Conservation (phyloP, 1,140 invertebrate species). For the Hirudo medicinalis region DNA sequence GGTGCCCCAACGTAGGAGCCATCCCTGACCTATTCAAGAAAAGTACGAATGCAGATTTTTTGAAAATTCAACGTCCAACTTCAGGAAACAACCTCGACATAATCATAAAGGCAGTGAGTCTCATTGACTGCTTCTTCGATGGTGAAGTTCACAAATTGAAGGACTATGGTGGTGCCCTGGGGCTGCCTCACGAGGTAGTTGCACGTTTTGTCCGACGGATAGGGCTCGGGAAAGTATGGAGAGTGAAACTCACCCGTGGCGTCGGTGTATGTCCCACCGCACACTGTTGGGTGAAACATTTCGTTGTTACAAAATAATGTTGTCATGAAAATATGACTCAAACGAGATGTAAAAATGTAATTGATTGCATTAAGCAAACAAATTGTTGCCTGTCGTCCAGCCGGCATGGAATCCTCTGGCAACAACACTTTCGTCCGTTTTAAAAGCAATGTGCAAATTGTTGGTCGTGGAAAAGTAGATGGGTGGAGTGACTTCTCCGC, state of each 20-base stretch:
- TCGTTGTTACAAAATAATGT: not conserved
- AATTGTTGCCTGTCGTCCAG: conserved; percentile 34
- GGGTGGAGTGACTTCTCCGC: conserved; percentile 62
- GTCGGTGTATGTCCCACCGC: conserved; percentile 36
- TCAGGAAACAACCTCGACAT: conserved; percentile 49
- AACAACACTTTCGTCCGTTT: conserved; percentile 29
- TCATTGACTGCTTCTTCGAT: conserved; percentile 51
- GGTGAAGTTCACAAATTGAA: conserved; percentile 52
- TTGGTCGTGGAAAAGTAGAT: conserved; percentile 72
- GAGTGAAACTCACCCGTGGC: conserved; percentile 30
- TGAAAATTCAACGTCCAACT: not conserved
- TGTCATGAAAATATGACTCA: too few species aligned
- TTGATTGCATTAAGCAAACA: too few species aligned
- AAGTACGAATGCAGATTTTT: not conserved
- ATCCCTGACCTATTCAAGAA: conserved; percentile 34
- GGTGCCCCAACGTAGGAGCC: conserved; percentile 69
- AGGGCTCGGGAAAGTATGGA: conserved; percentile 87
- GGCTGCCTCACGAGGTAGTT: conserved; percentile 80
- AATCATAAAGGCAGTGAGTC: conserved; percentile 89
- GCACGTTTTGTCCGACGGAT: conserved; percentile 83
- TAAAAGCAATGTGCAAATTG: conserved; percentile 39
- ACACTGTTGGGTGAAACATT: conserved; percentile 34
- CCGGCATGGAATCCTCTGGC: conserved; percentile 31
- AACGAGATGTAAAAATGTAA: too few species aligned
- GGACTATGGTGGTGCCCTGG: conserved; percentile 59